phyloP scores from a whole-genome alignment of 1,140 invertebrate species.

The Maniola jurtina region DNA sequence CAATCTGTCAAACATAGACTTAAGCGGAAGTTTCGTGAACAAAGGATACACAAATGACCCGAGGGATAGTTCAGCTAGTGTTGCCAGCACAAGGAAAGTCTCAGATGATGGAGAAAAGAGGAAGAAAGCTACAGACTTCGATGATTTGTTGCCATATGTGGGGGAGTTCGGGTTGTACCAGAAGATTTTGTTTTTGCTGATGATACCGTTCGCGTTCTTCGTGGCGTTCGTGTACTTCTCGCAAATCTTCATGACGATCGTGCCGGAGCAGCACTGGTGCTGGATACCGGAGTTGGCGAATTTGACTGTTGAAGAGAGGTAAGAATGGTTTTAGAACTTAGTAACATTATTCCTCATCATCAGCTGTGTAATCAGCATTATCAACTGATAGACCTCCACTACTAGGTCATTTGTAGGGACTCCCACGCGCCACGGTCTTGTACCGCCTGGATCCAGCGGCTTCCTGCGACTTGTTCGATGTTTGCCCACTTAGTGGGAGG shows the following conservation, averaged over 20 bases:
- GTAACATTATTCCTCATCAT: not conserved
- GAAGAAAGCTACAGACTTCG: constrained; percentile 67
- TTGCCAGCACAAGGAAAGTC: constrained; percentile 34
- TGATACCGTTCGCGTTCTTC: constrained; percentile 92
- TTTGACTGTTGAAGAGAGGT: constrained; percentile 86
- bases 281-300: constrained; percentile 85
- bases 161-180: constrained; percentile 95
- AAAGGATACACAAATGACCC: constrained; percentile 58
- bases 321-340: constrained; percentile 42
- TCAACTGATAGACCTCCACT: no score
- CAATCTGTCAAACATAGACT: constrained; percentile 60
- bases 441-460: no score
- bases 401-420: no score
- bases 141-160: constrained; percentile 84
- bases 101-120: constrained; percentile 37
- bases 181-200: constrained; percentile 89
- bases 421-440: no score
- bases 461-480: no score
- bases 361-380: no score
- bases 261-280: constrained; percentile 91
- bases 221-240: constrained; percentile 93
- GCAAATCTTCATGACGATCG: constrained; percentile 91
- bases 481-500: no score
- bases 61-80: constrained; percentile 49
- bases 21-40: constrained; percentile 57